Percentiles rank a stretch among this genome's conserved stretches.
Conservation (phyloP, 2,888 invertebrate genomes). For the Drosophila prolongata region DNA sequence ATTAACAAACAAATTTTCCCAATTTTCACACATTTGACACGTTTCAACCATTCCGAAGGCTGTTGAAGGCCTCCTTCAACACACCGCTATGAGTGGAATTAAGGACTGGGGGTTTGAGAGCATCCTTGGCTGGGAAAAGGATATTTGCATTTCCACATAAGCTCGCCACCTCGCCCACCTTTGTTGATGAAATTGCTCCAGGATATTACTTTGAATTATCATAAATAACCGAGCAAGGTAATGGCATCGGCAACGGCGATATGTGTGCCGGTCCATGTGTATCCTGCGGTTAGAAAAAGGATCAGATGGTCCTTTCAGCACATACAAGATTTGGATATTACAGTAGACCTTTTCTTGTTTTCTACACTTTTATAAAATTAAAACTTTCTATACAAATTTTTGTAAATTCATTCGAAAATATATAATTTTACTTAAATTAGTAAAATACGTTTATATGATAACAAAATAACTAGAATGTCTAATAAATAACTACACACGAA, state of each 20-base stretch:
- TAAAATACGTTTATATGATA: too few species aligned
- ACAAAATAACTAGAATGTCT: too few species aligned
- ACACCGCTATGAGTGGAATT: slow-evolving; percentile 13
- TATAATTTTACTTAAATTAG: too few species aligned
- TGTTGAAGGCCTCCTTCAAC: slow-evolving; percentile 43
- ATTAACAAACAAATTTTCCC: slow-evolving; percentile 69
- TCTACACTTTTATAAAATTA: neutral
- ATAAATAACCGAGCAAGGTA: slow-evolving; percentile 68
- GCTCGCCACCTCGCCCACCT: slow-evolving; percentile 37
- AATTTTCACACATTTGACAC: slow-evolving; percentile 73
- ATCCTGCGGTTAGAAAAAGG: slow-evolving; percentile 44
- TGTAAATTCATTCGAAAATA: too few species aligned
- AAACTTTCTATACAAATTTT: too few species aligned
- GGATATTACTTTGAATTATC: slow-evolving; percentile 78
- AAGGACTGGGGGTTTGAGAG: slow-evolving; percentile 1
- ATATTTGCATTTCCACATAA: slow-evolving; percentile 62
- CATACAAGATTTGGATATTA: slow-evolving; percentile 34
- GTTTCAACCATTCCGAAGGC: slow-evolving; percentile 60
- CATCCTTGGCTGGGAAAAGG: slow-evolving; percentile 42
- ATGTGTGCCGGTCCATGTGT: slow-evolving; percentile 17
- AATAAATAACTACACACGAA: too few species aligned
- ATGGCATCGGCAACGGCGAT: slow-evolving; percentile 41
- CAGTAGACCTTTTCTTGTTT: neutral
- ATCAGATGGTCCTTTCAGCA: slow-evolving; percentile 57
- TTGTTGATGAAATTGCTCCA: slow-evolving; percentile 76